Conservation (phyloP, 2,888 invertebrate species). For the Neoitamus cyanurus region DNA sequence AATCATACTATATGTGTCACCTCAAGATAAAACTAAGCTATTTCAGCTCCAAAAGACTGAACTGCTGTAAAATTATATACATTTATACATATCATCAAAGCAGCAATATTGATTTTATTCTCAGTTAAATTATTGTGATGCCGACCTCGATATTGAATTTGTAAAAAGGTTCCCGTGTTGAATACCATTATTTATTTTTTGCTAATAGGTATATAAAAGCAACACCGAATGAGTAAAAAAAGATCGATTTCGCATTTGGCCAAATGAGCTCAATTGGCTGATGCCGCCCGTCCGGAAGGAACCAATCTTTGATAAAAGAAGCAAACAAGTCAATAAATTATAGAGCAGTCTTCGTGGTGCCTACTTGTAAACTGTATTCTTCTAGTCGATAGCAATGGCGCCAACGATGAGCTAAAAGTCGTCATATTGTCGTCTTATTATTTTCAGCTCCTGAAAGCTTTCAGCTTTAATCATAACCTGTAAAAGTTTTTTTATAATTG, state of each 20-base stretch:
- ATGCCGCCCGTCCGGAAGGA: not conserved
- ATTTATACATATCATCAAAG: not conserved
- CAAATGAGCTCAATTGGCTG: not conserved
- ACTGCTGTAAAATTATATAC: not conserved
- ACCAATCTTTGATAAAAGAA: not conserved
- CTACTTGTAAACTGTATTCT: not conserved
- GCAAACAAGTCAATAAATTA: not conserved
- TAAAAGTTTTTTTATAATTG: conserved; percentile 18
- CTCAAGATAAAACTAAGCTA: too few species aligned
- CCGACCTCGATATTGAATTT: not conserved
- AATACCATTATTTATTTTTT: not conserved
- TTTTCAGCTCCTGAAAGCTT: not conserved
- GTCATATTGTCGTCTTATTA: conserved; percentile 11
- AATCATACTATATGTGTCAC: too few species aligned
- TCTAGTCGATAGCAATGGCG: not conserved
- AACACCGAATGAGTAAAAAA: not conserved
- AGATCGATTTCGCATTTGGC: not conserved
- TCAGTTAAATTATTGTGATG: not conserved
- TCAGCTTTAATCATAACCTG: not conserved
- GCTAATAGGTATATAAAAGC: not conserved
- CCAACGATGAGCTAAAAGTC: not conserved
- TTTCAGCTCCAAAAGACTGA: not conserved
- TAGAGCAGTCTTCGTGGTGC: not conserved
- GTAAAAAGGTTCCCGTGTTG: not conserved
- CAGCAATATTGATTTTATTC: not conserved